Evolutionary conservation across 1,140 invertebrate genomes (phyloP), one percentile per base, ranked within the genome.

Genomic region (Pachypeltis micranthus): DNA sequence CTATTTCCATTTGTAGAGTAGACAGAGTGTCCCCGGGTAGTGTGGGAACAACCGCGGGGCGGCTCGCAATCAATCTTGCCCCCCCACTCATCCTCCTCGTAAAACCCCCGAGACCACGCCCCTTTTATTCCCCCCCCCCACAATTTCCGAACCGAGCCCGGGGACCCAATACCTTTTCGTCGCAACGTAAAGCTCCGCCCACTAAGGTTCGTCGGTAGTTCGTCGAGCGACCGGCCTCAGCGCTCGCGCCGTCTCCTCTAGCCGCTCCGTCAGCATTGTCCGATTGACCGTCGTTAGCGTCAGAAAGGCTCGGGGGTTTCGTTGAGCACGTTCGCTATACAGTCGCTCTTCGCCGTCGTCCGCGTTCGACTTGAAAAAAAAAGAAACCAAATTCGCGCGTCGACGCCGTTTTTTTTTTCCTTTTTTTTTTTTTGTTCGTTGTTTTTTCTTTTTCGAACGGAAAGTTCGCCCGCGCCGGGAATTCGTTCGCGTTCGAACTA

Each of bases 1-100:
- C 57, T 31, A 59, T 59, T 59, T 59, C 57, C 29, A 59, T 59
- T 59, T 59, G 57, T 59, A 28, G 10, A 4, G 26, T 59, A 59
- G 57, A 59, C 57, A 31, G 57, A 29, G 29, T 27, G 57, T 59
- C 57, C 57, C 57, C 57, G 26, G 29, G 1, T 26, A n/a, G 57
- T 27, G 29, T 27, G 57, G 27, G 26, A 31, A 59, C 26, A 31
- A 25, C 29, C 26, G 14, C n/a, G 24, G 26, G 55, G 55, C 57
- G 57, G 57, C 26, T 3, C 16, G 57, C 57, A 59, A 59, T 59
- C 57, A 59, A 59, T 59, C 57, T 29, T 16, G 29, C 29, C 27
- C 27, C 25, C 28, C 57, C 24, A 3, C n/a, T n/a, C n/a, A n/a
- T n/a, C n/a, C 57, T 19, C 10, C 55, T 14, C 24, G 19, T 4